Evolutionary conservation across 2,797 vertebrate species (phyloP), one percentile per base, ranked within the genome.

Genomic region (Graptemys geographica): DNA sequence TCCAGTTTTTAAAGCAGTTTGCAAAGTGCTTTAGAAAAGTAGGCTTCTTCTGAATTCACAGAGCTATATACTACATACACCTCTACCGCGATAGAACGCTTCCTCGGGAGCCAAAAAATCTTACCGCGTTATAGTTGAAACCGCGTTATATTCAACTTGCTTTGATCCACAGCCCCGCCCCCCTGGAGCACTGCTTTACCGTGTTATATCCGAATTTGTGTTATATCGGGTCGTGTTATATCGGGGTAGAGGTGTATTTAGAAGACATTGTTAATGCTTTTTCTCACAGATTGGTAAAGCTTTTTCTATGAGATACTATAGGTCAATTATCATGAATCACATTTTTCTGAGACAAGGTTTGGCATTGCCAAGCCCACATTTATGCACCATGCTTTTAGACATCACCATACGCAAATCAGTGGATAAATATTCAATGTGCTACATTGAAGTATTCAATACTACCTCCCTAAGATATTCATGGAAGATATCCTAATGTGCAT

Each of bases 341-440:
- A 62, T 88, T 91, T 90, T 47, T 72, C 69, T 72, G 55, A 89
- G 89, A 84, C 12, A 57, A 89, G 33, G 49, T 85, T 84, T 87
- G 79, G 80, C 81, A 89, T 37, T 37, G 94, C 89, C 0, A 0
- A 69, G 28, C 80, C 55, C 78, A 80, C 16, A 90, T 96, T 86
- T 82, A 94, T 41, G 53, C 41, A 85, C 69, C 56, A 18, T 41
- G 6, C 55, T 19, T 92, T 88, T 88, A 82, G 89, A 78, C 44
- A 78, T 37, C 52, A 90, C 21, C 44, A 80, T 25, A 95, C 19
- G 56, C 57, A 87, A 57, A 84, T 4, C 84, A 90, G 65, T 91
- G 59, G 28, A 90, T 15, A 93, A 92, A 95, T 5, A 80, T 37
- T 91, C 37, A 51, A 83, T 82, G 92, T 86, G 88, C 27, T 69